Evolutionary conservation across 2,888 invertebrate genomes (phyloP).

Genomic region (Lutraria lutraria): DNA sequence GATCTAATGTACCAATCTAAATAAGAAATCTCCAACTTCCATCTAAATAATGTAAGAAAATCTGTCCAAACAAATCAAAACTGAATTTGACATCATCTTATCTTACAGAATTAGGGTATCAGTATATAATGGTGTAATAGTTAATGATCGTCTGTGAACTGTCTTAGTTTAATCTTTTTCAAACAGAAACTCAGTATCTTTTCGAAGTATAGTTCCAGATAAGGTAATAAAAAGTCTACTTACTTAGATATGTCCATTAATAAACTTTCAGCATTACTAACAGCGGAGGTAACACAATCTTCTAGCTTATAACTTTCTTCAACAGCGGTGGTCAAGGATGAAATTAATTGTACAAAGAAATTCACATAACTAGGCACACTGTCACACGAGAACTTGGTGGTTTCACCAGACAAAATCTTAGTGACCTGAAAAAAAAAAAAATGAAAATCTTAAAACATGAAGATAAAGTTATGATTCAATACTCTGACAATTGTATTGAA

Average conservation of each 20-base stretch:
- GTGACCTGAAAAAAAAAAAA: conserved; percentile 26
- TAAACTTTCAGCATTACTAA: conserved; percentile 12
- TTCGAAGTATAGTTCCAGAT: too few relatives aligned
- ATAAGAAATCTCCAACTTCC: too few relatives aligned
- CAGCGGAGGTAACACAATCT: conserved; percentile 35
- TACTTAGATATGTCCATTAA: conserved; percentile 32
- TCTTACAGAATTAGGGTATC: too few relatives aligned
- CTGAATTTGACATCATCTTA: too few relatives aligned
- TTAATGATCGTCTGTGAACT: too few relatives aligned
- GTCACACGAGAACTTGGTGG: conserved; percentile 31
- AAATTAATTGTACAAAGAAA: conserved; percentile 10
- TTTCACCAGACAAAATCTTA: conserved; percentile 30
- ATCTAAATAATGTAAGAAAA: too few relatives aligned
- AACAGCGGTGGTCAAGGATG: conserved; percentile 22
- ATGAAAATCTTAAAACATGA: not conserved
- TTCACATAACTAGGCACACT: not conserved
- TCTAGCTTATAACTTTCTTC: conserved; percentile 28
- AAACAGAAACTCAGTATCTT: too few relatives aligned
- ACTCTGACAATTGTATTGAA: too few relatives aligned
- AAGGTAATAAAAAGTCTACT: not conserved
- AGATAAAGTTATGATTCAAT: not conserved
- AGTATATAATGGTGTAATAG: too few relatives aligned
- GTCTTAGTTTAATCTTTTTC: too few relatives aligned
- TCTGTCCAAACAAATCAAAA: too few relatives aligned
- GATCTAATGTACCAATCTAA: too few relatives aligned